phyloP scores from a whole-genome alignment of 2,797 vertebrate species.

The Columba guinea region DNA sequence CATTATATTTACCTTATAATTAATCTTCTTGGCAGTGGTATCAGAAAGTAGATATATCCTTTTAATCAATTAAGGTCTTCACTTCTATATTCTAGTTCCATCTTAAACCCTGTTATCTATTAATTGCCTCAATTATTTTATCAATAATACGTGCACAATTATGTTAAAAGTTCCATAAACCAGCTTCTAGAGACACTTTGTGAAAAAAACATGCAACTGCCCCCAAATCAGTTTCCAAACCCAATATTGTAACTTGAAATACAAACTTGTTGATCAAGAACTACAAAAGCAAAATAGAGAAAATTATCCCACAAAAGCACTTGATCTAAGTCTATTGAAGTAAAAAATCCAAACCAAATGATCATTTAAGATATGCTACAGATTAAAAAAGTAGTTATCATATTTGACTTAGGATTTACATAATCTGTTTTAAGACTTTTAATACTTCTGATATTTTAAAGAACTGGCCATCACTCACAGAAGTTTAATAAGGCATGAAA shows the following conservation, averaged over 20 bases:
- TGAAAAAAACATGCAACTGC: background rate
- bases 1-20: slow-evolving; percentile 15
- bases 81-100: background rate
- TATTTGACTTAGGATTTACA: background rate
- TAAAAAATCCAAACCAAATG: background rate
- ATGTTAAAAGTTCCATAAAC: slow-evolving; percentile 17
- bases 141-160: slow-evolving; percentile 12
- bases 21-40: slow-evolving; percentile 12
- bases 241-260: background rate
- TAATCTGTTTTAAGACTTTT: background rate
- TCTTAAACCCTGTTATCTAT: background rate
- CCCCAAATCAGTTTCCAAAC: background rate
- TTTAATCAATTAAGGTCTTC: slow-evolving; percentile 14
- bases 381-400: background rate
- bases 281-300: background rate
- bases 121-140: slow-evolving; percentile 19
- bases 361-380: background rate
- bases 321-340: background rate
- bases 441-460: background rate
- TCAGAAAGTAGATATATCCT: slow-evolving; percentile 1
- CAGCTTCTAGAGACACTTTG: background rate
- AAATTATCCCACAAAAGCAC: background rate
- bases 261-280: background rate
- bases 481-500: background rate
- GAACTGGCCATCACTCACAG: background rate